These are phyloP conservation scores for Epsilonema sp. DNA, from an alignment of 2,888 invertebrate species.

Conservation along the genomic window DNA sequence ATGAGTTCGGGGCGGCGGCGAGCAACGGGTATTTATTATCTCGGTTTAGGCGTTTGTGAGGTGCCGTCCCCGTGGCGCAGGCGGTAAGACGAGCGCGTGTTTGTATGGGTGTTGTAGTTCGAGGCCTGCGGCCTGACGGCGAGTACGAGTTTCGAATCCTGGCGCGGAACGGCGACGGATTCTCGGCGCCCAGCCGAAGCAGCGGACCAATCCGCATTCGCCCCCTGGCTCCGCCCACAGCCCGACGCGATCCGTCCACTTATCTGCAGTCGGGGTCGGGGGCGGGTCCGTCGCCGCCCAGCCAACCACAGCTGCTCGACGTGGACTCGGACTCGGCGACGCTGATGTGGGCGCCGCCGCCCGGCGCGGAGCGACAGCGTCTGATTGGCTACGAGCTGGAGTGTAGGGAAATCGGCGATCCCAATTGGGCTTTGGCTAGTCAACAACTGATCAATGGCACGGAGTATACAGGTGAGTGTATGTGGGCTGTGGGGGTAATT, in stretches of 20 bases:
- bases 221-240: constrained; percentile 12
- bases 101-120: constrained; percentile 17
- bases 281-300: constrained; percentile 12
- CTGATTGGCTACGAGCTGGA: constrained; percentile 21
- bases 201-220: constrained; percentile 14
- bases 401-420: constrained; percentile 22
- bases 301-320: constrained; percentile 19
- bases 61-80: too few relatives aligned
- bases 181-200: constrained; percentile 13
- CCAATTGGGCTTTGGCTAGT: constrained; percentile 19
- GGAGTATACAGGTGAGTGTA: constrained; percentile 16
- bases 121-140: constrained; percentile 25
- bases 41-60: too few relatives aligned
- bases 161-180: constrained; percentile 20
- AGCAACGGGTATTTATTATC: too few relatives aligned
- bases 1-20: too few relatives aligned
- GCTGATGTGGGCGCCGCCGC: constrained; percentile 19
- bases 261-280: too few relatives aligned
- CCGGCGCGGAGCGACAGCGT: background rate
- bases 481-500: too few relatives aligned
- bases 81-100: too few relatives aligned
- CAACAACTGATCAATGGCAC: constrained; percentile 19
- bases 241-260: background rate
- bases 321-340: constrained; percentile 22
- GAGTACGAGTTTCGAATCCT: constrained; percentile 27